Conservation (phyloP, 2,113 vertebrate species). For the Laterallus jamaicensis region DNA sequence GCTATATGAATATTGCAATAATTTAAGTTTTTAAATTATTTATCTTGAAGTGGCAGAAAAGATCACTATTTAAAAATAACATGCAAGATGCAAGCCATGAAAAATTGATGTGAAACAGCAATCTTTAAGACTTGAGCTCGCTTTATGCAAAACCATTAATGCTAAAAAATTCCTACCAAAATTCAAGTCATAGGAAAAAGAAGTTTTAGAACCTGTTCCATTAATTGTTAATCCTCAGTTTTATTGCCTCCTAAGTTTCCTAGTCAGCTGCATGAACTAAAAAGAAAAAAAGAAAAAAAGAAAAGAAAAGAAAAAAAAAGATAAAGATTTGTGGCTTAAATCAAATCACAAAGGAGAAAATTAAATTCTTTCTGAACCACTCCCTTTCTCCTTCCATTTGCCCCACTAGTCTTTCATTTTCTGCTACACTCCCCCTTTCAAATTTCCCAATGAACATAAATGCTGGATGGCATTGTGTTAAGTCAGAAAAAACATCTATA, state of each 20-base stretch:
- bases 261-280: neutral
- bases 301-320: neutral
- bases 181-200: neutral
- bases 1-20: slow-evolving; percentile 56
- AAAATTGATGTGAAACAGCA: slow-evolving; percentile 44
- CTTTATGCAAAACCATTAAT: neutral
- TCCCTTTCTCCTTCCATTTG: neutral
- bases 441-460: slow-evolving; percentile 46
- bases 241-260: neutral
- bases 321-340: slow-evolving; percentile 18
- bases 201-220: neutral
- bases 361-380: slow-evolving; percentile 28
- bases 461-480: slow-evolving; percentile 31
- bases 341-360: slow-evolving; percentile 33
- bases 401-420: neutral
- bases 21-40: slow-evolving; percentile 52
- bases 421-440: neutral
- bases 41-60: slow-evolving; percentile 30
- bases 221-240: slow-evolving; percentile 21
- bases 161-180: slow-evolving; percentile 6
- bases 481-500: slow-evolving; percentile 58
- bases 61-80: slow-evolving; percentile 34
- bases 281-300: neutral
- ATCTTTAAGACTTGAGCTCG: neutral
- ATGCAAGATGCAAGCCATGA: slow-evolving; percentile 8